phyloP scores from a whole-genome alignment of 2,113 vertebrate genomes.

The Eretmodus cyanostictus region DNA sequence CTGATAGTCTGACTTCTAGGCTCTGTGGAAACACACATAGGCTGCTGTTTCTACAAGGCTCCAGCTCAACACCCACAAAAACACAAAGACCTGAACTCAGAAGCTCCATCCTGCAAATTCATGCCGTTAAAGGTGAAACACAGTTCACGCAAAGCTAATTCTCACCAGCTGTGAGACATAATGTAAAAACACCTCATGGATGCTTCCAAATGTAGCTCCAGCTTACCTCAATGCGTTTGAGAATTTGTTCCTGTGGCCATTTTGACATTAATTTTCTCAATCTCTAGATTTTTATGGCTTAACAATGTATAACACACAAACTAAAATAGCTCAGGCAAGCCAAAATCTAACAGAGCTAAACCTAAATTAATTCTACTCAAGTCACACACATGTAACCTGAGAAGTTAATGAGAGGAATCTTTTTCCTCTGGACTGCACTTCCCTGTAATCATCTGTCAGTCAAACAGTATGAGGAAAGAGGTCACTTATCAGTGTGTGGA shows the following conservation, averaged over 20 bases:
- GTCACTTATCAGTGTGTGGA: neutral
- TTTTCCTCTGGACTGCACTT: neutral
- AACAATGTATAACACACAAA: neutral
- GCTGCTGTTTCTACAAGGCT: neutral
- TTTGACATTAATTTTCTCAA: neutral
- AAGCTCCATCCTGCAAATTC: neutral
- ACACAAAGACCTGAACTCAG: neutral
- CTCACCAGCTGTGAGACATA: neutral
- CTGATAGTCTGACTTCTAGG: neutral
- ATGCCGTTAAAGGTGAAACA: neutral
- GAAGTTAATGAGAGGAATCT: neutral
- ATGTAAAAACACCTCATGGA: neutral
- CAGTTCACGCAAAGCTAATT: neutral
- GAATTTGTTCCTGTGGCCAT: neutral
- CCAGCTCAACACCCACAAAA: neutral
- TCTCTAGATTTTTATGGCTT: neutral
- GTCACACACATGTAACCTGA: neutral
- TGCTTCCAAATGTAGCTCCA: neutral
- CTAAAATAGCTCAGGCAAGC: neutral
- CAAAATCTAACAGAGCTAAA: neutral
- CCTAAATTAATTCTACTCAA: neutral
- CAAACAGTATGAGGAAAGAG: neutral
- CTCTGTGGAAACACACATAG: conserved; percentile 14
- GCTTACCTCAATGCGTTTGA: neutral
- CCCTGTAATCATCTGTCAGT: neutral